A percentile compares a stretch with the other conserved stretches of the same genome.
phyloP scores from a whole-genome alignment of 1,140 invertebrate species.

The Drosophila auraria region DNA sequence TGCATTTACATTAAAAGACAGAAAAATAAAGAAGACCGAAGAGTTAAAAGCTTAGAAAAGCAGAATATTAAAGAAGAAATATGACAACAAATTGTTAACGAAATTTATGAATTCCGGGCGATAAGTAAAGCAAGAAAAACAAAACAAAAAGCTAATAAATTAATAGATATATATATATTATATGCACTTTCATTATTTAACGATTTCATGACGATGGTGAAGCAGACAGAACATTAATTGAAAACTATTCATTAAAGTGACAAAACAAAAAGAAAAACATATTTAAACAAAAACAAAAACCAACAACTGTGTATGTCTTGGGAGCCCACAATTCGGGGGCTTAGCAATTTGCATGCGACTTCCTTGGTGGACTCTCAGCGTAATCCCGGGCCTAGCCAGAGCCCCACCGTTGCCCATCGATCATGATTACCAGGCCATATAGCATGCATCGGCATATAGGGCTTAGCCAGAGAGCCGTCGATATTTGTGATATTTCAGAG shows the following conservation, averaged over 20 bases:
- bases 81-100: constrained; percentile 69
- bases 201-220: constrained; percentile 52
- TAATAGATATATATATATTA: constrained; percentile 65
- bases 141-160: constrained; percentile 23
- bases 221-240: constrained; percentile 63
- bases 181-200: constrained; percentile 83
- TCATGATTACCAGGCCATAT: constrained; percentile 46
- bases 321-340: constrained; percentile 13
- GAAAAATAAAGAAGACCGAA: constrained; percentile 22
- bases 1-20: constrained; percentile 68
- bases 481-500: constrained; percentile 6
- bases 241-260: constrained; percentile 80
- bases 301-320: constrained; percentile 26
- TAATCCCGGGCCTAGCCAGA: constrained; percentile 21
- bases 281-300: constrained; percentile 52
- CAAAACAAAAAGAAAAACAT: constrained; percentile 62
- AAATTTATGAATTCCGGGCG: constrained; percentile 60
- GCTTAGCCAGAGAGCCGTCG: constrained; percentile 3
- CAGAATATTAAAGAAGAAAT: constrained; percentile 13
- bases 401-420: constrained; percentile 49
- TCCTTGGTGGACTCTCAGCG: constrained; percentile 23
- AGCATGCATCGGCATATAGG: constrained; percentile 46
- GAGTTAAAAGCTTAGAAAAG: constrained; percentile 51
- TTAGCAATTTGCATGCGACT: constrained; percentile 33
- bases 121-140: constrained; percentile 25